Base-by-base conservation (phyloP, 2,888 invertebrate genomes). In the Plebejus argus region DNA sequence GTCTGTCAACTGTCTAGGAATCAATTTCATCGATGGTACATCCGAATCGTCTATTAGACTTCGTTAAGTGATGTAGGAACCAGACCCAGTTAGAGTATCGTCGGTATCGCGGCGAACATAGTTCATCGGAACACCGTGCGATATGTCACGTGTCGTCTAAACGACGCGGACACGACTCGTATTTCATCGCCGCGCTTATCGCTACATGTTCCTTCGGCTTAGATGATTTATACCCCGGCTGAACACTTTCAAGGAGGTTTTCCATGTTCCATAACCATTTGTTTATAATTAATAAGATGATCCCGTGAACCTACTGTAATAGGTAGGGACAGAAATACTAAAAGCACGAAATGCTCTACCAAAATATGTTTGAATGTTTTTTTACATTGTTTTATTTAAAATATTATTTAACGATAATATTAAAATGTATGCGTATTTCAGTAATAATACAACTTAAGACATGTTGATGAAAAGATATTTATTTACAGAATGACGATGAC, bases 151-250 rank as follows among this genome's bases (percentile, higher is more conserved):
- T 82, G 84, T 84, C 82, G 84, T 85, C 82, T 84, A 88, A 88
- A 86, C 87, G 85, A 85, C 86, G 87, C 87, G 81, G 82, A 83
- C 84, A 82, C 81, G 78, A 80, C 82, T 81, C 81, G 81, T 90
- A 89, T 89, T 88, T 87, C 89, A 90, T 88, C 87, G 87, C 84
- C 83, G 85, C 84, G 84, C 87, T 90, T 92, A 92, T 91, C 91
- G 88, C 83, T 83, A 85, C 85, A 85, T 89, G 90, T 88, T 85
- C 85, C 86, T 84, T 85, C 83, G 85, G 84, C 83, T 83, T 85
- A 84, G 85, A 91, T 93, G 91, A 93, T 92, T 92, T 93, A 93
- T 92, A 83, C 85, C 82, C 85, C 85, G 85, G 85, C 85, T 85
- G 83, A 84, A 82, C 86, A 87, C 91, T 90, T 90, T 91, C 91